Evolutionary conservation across 2,797 vertebrate genomes (phyloP).

Genomic region (Lagodon rhomboides): DNA sequence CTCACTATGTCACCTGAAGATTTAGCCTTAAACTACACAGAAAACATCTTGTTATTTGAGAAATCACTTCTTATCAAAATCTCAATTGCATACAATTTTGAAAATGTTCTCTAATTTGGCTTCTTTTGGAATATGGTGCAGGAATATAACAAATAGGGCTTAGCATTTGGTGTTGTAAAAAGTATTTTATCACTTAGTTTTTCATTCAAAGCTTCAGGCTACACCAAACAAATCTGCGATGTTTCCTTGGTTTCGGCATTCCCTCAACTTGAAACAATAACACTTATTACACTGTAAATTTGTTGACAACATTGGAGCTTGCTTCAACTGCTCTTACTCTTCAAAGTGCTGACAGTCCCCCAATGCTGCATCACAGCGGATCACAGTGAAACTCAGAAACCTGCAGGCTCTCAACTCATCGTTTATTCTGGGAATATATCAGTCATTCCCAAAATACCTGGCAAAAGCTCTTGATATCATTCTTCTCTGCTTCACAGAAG

Average conservation of each 20-base stretch:
- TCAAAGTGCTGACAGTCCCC: conserved; percentile 18
- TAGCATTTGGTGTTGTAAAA: not conserved
- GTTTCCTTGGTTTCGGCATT: conserved; percentile 5
- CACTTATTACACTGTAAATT: conserved; percentile 26
- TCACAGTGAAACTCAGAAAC: conserved; percentile 19
- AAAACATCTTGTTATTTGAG: not conserved
- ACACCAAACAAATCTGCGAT: conserved; percentile 1
- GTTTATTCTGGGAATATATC: conserved; percentile 35
- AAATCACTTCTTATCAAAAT: not conserved
- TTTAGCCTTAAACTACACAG: not conserved
- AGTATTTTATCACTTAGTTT: not conserved
- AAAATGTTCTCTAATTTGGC: not conserved
- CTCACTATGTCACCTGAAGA: not conserved
- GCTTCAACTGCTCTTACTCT: conserved; percentile 13
- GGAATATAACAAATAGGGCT: not conserved
- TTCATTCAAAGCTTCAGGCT: conserved; percentile 4
- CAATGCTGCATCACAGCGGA: conserved; percentile 18
- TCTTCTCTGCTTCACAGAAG: not conserved
- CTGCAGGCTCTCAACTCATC: conserved; percentile 12
- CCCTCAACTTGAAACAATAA: conserved; percentile 9
- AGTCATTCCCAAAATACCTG: conserved; percentile 30
- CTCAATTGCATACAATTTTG: not conserved
- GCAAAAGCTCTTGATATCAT: conserved; percentile 1
- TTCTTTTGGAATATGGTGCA: not conserved
- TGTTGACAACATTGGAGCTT: conserved; percentile 23